These are phyloP conservation scores for Agrotis puta DNA, from an alignment of 2,888 invertebrate genomes.

Conservation along the genomic window DNA sequence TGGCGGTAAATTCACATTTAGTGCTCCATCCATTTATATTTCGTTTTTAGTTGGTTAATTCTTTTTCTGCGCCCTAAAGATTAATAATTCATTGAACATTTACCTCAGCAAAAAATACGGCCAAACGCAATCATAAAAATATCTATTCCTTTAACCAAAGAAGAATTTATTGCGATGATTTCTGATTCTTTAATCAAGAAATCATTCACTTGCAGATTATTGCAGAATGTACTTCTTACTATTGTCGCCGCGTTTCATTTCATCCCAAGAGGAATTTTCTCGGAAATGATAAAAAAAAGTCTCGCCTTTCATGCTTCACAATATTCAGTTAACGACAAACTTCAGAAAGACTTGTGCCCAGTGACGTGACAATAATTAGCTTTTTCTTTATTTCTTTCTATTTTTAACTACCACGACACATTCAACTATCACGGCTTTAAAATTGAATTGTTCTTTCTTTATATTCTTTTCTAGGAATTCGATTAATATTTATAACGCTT, in stretches of 20 bases:
- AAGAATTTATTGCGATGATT: not conserved
- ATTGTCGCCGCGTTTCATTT: constrained; percentile 15
- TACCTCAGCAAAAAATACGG: not conserved
- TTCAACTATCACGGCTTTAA: constrained; percentile 24
- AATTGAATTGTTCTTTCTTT: constrained; percentile 28
- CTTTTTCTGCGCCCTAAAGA: not conserved
- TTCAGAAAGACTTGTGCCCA: constrained; percentile 39
- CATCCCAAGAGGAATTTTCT: constrained; percentile 13
- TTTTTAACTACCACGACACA: constrained; percentile 35
- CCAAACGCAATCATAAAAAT: constrained; percentile 1
- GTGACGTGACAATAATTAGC: constrained; percentile 39
- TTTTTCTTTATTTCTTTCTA: constrained; percentile 19
- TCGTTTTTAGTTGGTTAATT: not conserved
- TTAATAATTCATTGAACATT: not conserved
- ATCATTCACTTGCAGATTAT: constrained; percentile 29
- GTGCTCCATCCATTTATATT: not conserved
- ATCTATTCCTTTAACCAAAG: not conserved
- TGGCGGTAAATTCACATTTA: no score
- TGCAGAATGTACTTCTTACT: constrained; percentile 17
- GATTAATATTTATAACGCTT: constrained; percentile 18
- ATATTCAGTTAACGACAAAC: constrained; percentile 45
- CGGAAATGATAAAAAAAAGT: constrained; percentile 22
- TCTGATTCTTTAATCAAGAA: constrained; percentile 14
- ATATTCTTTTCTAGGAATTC: constrained; percentile 2
- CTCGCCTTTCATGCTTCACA: constrained; percentile 24